phyloP scores from a whole-genome alignment of 2,113 vertebrate genomes.

The Silurus meridionalis region DNA sequence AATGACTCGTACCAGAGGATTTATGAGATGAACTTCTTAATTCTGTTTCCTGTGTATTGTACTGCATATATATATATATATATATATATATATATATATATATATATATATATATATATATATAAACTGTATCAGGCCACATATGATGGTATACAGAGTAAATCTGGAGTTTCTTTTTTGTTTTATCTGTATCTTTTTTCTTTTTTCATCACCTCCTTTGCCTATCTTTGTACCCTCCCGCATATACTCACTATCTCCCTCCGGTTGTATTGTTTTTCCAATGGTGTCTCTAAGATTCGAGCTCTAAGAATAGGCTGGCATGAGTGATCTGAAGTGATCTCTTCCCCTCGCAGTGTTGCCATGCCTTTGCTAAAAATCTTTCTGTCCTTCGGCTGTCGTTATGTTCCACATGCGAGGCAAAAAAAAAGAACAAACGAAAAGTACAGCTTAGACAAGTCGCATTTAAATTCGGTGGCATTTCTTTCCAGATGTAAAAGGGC shows the following conservation, averaged over 20 bases:
- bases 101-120: too few species aligned
- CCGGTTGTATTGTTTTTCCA: background rate
- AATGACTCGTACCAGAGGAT: too few species aligned
- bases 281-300: background rate
- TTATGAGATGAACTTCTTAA: too few species aligned
- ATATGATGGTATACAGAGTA: background rate
- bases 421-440: background rate
- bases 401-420: slow-evolving; percentile 17
- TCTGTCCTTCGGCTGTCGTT: slow-evolving; percentile 34
- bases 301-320: slow-evolving; percentile 27
- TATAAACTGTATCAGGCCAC: background rate
- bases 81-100: too few species aligned
- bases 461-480: slow-evolving; percentile 25
- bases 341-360: slow-evolving; percentile 6
- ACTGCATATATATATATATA: too few species aligned
- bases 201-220: background rate
- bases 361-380: slow-evolving; percentile 14
- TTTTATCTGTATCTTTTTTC: background rate
- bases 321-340: slow-evolving; percentile 45
- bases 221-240: background rate
- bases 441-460: background rate
- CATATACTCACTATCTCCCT: background rate
- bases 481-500: background rate
- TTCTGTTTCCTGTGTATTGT: too few species aligned
- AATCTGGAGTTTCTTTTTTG: background rate